phyloP scores from a whole-genome alignment of 2,113 vertebrate genomes.

The Cichladusa arquata region DNA sequence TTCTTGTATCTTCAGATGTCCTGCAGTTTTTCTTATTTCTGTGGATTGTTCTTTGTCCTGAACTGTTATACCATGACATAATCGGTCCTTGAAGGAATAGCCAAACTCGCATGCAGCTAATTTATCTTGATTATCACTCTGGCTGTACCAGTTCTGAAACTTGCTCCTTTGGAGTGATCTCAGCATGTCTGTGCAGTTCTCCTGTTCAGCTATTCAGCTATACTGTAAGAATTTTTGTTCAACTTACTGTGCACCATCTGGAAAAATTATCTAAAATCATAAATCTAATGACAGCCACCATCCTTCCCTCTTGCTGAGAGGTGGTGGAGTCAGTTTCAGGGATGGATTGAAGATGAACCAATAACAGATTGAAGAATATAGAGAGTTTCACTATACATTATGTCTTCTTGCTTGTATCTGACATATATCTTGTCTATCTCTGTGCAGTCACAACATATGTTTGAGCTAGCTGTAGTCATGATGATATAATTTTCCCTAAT shows the following conservation, averaged over 20 bases:
- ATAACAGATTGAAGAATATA: background rate
- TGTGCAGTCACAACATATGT: background rate
- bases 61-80: background rate
- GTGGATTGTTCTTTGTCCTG: background rate
- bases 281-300: slow-evolving; percentile 5
- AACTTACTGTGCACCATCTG: slow-evolving; percentile 1
- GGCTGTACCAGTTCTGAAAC: background rate
- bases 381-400: background rate
- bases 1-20: background rate
- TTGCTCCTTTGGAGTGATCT: background rate
- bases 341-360: background rate
- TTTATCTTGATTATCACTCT: background rate
- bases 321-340: background rate
- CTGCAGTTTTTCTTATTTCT: background rate
- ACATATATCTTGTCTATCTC: background rate
- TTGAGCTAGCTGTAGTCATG: background rate
- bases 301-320: background rate
- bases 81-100: background rate
- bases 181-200: background rate
- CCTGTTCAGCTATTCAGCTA: background rate
- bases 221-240: slow-evolving; percentile 1
- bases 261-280: slow-evolving; percentile 7
- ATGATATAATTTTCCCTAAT: background rate
- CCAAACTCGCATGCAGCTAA: background rate
- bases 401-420: background rate